Base-by-base conservation (phyloP, 2,888 invertebrate genomes). In the Julus scandinavius region DNA sequence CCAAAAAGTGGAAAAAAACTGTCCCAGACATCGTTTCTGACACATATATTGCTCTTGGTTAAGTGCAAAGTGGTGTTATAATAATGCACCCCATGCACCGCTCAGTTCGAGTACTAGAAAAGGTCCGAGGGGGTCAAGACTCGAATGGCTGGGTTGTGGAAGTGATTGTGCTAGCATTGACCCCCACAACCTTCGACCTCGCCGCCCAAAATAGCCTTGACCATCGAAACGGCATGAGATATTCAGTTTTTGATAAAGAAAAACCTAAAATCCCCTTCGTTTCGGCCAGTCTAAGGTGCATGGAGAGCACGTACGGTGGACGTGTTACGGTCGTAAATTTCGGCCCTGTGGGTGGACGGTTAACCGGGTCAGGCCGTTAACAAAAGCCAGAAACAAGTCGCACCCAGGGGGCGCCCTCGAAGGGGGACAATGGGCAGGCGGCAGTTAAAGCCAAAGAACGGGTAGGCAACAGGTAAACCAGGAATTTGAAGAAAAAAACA, bases 341-440 rank as follows among this genome's bases (percentile, higher is more conserved):
- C 20, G 63, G 29, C n/a, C 72, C 72, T 7, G 72, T 72, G 72
- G 72, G 72, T 72, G 72, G 72, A 72, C 72, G 72, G 72, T 72
- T 72, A 72, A 72, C 72, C 72, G 72, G 72, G 72, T 72, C 72
- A 72, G 29, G 72, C 72, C 72, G 72, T 72, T 72, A 72, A 72
- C 72, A 72, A 72, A 72, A 72, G 72, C 72, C 72, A 72, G 72
- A 72, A 72, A 72, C 72, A 72, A 72, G 72, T 72, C 72, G 29
- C 72, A 72, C 72, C 72, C 72, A 72, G 72, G 72, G 72, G 63
- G 63, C 63, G 63, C 63, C 63, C 63, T 63, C 63, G 6, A 20
- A 63, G 63, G 63, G 58, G 72, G 72, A 72, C 72, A 72, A 72
- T 72, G 72, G 72, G 72, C 72, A 72, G 72, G 72, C 72, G 72